A percentile compares a stretch with the other conserved stretches of the same genome.
Evolutionary conservation across 2,888 invertebrate species (phyloP).

Genomic region (Archaeoteleia sp.): DNA sequence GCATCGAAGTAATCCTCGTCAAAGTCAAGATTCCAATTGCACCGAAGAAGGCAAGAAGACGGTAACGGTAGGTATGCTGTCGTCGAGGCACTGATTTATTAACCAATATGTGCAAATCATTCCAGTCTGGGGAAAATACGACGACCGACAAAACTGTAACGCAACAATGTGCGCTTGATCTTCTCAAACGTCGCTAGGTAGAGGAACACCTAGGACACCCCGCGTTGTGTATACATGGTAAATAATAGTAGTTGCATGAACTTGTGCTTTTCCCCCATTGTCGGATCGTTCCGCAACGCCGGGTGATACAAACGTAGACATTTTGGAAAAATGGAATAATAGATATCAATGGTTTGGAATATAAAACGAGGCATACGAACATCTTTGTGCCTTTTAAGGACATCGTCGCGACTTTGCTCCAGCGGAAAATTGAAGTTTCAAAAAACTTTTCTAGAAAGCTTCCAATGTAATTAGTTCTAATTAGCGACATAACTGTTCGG

Average conservation of each 20-base stretch:
- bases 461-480: too few species aligned
- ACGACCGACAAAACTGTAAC: conserved; percentile 62
- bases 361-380: conserved; percentile 37
- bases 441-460: too few species aligned
- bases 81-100: conserved; percentile 66
- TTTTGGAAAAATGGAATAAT: not conserved
- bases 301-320: conserved; percentile 20
- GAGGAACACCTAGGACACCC: conserved; percentile 57
- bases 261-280: conserved; percentile 67
- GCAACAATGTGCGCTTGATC: conserved; percentile 65
- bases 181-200: conserved; percentile 57
- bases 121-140: conserved; percentile 59
- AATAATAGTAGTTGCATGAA: conserved; percentile 70
- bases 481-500: too few species aligned
- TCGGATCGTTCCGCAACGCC: conserved; percentile 55
- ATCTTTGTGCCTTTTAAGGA: too few species aligned
- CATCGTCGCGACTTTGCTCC: too few species aligned
- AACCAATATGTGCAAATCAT: conserved; percentile 70
- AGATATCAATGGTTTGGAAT: too few species aligned
- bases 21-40: conserved; percentile 46
- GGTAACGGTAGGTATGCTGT: conserved; percentile 23
- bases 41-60: conserved; percentile 15
- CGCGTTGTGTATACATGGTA: conserved; percentile 56
- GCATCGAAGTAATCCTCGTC: conserved; percentile 31
- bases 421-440: too few species aligned